phyloP scores from a whole-genome alignment of 2,797 vertebrate species.

The Chrysocyon brachyurus region DNA sequence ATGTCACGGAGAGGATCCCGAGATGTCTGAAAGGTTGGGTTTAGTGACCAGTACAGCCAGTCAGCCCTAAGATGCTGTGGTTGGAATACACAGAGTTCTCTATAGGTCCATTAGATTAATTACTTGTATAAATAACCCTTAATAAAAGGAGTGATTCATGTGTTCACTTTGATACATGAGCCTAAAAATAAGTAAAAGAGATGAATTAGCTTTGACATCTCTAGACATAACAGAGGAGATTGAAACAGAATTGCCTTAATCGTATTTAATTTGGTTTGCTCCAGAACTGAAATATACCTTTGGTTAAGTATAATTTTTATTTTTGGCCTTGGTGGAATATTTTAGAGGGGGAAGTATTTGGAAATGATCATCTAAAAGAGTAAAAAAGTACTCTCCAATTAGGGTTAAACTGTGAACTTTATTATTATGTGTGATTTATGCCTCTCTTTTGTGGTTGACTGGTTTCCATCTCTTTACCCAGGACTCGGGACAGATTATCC shows the following conservation, averaged over 20 bases:
- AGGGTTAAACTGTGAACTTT: neutral
- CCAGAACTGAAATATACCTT: conserved; percentile 66
- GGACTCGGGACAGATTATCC: conserved; percentile 98
- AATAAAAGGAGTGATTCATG: neutral
- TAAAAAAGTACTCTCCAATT: neutral
- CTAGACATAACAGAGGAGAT: neutral
- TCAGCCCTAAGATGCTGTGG: neutral
- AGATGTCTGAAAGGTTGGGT: neutral
- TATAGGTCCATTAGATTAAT: neutral
- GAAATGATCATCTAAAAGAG: neutral
- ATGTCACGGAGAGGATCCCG: neutral
- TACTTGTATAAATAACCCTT: conserved; percentile 6
- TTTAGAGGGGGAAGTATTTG: neutral
- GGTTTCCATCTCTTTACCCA: conserved; percentile 83
- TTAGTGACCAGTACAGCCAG: neutral
- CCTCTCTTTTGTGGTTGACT: conserved; percentile 9
- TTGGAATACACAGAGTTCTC: neutral
- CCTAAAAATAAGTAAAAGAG: conserved; percentile 4
- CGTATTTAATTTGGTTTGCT: conserved; percentile 76
- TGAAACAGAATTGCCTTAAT: neutral
- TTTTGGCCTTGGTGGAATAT: neutral
- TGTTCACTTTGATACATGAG: neutral
- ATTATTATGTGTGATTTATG: neutral
- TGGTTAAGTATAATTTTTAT: neutral
- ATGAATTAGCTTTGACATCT: neutral